phyloP scores from a whole-genome alignment of 2,888 invertebrate genomes.

The Caenorhabditis becei region DNA sequence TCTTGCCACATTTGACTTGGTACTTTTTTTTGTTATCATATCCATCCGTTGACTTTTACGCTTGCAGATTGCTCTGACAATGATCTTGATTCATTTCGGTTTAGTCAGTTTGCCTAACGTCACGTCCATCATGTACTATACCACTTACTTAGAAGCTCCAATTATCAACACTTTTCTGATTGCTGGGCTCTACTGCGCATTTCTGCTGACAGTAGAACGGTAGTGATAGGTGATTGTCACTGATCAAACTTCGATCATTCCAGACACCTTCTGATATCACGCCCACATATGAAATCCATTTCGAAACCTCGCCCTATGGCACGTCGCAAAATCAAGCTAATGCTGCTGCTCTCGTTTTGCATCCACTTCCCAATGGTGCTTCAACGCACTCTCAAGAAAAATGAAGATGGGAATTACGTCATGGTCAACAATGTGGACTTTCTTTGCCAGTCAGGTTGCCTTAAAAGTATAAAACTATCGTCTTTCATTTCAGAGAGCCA shows the following conservation, averaged over 20 bases:
- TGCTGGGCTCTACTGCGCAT: constrained; percentile 80
- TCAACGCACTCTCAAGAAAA: constrained; percentile 63
- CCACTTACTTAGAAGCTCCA: constrained; percentile 87
- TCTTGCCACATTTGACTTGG: constrained; percentile 88
- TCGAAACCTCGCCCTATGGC: constrained; percentile 62
- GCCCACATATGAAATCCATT: constrained; percentile 66
- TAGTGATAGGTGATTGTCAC: constrained; percentile 10
- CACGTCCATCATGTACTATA: constrained; percentile 84
- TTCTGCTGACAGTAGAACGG: constrained; percentile 80
- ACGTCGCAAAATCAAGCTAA: constrained; percentile 69
- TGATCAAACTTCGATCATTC: neutral
- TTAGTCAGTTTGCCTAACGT: constrained; percentile 38
- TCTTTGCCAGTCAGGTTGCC: constrained; percentile 71
- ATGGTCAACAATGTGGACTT: constrained; percentile 75
- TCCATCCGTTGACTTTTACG: neutral
- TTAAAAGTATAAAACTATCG: neutral
- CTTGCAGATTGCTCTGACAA: constrained; percentile 54
- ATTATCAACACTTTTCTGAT: constrained; percentile 86
- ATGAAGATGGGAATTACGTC: constrained; percentile 61
- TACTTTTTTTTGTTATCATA: constrained; percentile 76
- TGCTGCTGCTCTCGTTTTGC: constrained; percentile 68
- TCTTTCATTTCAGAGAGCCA: constrained; percentile 71
- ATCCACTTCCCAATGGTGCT: constrained; percentile 79
- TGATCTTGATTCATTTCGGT: constrained; percentile 58
- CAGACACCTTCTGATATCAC: constrained; percentile 74